Evolutionary conservation across 2,888 invertebrate species (phyloP), one percentile per base, ranked within the genome.

Genomic region (Choreutis nemorana): DNA sequence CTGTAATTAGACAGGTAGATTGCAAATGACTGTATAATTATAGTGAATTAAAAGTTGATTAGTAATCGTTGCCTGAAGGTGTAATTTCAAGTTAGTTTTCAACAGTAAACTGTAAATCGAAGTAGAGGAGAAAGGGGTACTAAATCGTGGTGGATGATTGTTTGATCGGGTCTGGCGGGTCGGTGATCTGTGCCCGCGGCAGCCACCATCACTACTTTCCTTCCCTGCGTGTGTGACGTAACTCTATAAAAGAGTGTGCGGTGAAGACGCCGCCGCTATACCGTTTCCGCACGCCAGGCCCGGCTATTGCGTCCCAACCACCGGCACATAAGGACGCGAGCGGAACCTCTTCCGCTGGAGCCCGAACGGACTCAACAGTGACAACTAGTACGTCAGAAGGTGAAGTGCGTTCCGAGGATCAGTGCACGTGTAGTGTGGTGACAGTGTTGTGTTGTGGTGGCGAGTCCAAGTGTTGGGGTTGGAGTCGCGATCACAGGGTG

Each of bases 251-350:
- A 78, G 78, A 72, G 75, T 57, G 65, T 40, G 71, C 65, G 46
- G 52, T 64, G 68, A 71, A 71, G 68, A 71, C 66, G 72, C 75
- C 70, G 75, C 75, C 62, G 78, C 78, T 77, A 78, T 78, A 77
- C 57, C 70, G 78, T 78, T 72, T 75, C 77, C 75, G 72, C 55
- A 60, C 67, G 77, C 64, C 72, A 61, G 57, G 65, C 72, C 59
- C 62, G 78, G 71, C 65, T 64, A 65, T 62, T 65, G 68, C 71
- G 77, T 73, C 64, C 64, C 63, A 49, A 54, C 48, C 53, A 62
- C 53, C 57, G 63, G 50, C 46, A 61, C 32, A 54, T 52, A 62
- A 68, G 62, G 72, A 72, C 72, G 75, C 71, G 63, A 51, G 77
- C 77, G 77, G 75, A 72, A 62, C 62, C 53, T 60, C 56, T 73